phyloP scores from a whole-genome alignment of 2,113 vertebrate genomes.

The Gymnarchus niloticus region DNA sequence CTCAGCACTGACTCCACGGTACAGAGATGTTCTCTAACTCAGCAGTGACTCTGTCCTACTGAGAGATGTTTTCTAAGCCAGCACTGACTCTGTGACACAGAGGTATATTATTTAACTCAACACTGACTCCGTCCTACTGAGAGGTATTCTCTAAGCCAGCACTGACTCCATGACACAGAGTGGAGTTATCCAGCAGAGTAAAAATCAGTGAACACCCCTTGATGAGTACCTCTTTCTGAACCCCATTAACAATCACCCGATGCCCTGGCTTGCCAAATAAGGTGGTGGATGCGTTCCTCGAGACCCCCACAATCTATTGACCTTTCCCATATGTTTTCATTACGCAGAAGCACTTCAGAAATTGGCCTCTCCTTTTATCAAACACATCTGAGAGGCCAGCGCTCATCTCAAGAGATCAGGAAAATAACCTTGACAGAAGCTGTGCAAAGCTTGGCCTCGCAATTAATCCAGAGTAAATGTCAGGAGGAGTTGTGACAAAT shows the following conservation, averaged over 20 bases:
- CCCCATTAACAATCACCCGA: neutral
- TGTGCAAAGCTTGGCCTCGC: neutral
- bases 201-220: neutral
- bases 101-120: neutral
- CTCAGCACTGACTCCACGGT: too few relatives aligned
- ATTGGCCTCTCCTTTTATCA: neutral
- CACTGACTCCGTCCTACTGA: neutral
- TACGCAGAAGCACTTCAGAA: neutral
- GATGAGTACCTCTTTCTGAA: neutral
- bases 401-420: neutral
- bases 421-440: slow-evolving; percentile 10
- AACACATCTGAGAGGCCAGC: neutral
- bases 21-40: too few relatives aligned
- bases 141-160: neutral
- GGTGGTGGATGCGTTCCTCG: neutral
- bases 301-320: neutral
- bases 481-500: neutral
- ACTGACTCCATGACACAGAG: neutral
- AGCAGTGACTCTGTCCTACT: too few relatives aligned
- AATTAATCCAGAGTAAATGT: neutral
- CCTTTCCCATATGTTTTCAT: slow-evolving; percentile 15
- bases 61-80: too few relatives aligned
- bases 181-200: neutral
- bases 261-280: neutral
- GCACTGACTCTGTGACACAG: neutral